Evolutionary conservation across 2,888 invertebrate genomes (phyloP).

Genomic region (Diaphora mendica): DNA sequence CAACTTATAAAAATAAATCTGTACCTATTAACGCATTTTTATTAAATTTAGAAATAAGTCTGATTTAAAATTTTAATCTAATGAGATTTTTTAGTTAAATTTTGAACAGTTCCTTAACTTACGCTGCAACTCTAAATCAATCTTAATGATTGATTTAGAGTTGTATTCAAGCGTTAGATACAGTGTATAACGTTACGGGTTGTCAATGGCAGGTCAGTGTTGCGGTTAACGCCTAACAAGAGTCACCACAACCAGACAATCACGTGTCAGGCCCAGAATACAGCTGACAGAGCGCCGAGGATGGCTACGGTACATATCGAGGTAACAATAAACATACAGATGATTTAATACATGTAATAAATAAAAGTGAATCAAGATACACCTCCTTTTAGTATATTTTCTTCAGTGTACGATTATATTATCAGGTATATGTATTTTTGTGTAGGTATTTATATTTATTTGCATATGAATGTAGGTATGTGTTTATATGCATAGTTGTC

Average conservation of each 20-base stretch:
- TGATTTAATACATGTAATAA: neutral
- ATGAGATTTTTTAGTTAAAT: neutral
- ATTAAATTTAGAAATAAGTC: neutral
- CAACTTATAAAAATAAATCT: neutral
- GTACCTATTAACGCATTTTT: neutral
- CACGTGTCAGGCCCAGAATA: conserved; percentile 97
- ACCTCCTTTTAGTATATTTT: no score
- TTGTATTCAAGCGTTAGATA: neutral
- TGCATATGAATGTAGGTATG: no score
- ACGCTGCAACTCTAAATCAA: no score
- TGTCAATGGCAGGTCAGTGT: conserved; percentile 88
- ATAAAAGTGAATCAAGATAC: no score
- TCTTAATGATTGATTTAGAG: neutral
- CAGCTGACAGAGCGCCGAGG: conserved; percentile 94
- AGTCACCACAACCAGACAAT: conserved; percentile 96
- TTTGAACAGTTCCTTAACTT: neutral
- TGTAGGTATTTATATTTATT: no score
- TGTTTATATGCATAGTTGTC: no score
- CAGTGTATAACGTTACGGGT: conserved; percentile 16
- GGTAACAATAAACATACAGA: conserved; percentile 76
- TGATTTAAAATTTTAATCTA: neutral
- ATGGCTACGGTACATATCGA: conserved; percentile 92
- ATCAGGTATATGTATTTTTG: no score
- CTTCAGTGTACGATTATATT: no score
- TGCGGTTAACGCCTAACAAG: conserved; percentile 94